Evolutionary conservation across 2,113 vertebrate species (phyloP).

Genomic region (Xiphophorus maculatus): DNA sequence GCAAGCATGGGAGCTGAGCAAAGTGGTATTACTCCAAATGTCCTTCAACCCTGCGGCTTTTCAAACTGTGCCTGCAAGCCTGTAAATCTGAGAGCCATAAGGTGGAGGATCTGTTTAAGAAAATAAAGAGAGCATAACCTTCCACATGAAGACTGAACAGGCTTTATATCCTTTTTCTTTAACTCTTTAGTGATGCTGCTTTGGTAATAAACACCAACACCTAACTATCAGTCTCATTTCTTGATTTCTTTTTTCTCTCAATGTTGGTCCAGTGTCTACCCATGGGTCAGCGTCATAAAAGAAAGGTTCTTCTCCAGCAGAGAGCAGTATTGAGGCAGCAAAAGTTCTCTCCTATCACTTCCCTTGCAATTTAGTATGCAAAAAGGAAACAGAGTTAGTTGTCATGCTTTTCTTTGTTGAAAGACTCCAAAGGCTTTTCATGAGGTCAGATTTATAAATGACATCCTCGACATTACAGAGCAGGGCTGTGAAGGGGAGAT

Average conservation of each 20-base stretch:
- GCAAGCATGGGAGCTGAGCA: constrained; percentile 31
- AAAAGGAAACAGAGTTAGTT: constrained; percentile 51
- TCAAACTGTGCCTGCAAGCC: constrained; percentile 11
- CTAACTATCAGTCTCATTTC: not conserved
- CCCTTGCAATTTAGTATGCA: constrained; percentile 60
- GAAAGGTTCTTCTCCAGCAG: constrained; percentile 71
- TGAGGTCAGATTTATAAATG: constrained; percentile 63
- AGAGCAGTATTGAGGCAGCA: constrained; percentile 81
- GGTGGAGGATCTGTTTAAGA: constrained; percentile 12
- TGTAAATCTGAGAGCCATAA: constrained; percentile 27
- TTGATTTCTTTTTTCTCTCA: not conserved
- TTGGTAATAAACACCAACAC: constrained; percentile 4
- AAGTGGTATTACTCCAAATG: constrained; percentile 47
- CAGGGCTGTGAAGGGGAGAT: constrained; percentile 53
- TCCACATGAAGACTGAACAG: not conserved
- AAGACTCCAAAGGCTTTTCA: constrained; percentile 64
- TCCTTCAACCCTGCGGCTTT: constrained; percentile 31
- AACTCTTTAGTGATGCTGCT: constrained; percentile 11
- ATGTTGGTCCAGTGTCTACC: constrained; percentile 11
- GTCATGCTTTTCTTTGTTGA: constrained; percentile 52
- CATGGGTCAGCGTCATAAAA: constrained; percentile 40
- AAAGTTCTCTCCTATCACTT: constrained; percentile 23
- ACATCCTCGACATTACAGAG: constrained; percentile 37
- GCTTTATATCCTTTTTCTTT: not conserved
- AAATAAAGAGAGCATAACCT: constrained; percentile 11